Base-by-base conservation (phyloP, 2,113 vertebrate species). In the Ptilonorhynchus violaceus region DNA sequence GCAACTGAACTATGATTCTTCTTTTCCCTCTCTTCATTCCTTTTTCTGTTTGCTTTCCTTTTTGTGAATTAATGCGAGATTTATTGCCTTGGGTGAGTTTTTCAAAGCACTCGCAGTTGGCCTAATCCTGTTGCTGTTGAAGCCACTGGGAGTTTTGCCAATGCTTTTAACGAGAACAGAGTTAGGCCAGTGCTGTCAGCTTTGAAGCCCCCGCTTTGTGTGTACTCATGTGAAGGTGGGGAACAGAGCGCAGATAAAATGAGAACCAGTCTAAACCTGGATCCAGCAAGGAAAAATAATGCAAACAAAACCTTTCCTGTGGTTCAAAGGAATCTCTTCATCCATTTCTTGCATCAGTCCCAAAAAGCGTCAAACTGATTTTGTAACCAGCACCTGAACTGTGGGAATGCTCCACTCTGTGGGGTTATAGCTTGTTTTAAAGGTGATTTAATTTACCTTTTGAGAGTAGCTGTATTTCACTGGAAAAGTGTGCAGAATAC, bases 61-160 rank as follows among this genome's bases (percentile, higher is more conserved):
- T 90, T 37, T 59, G 30, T 80, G 70, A 85, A 90, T 69, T 86
- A 66, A 67, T 74, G 39, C 13, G 86, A 77, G 42, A 80, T 95
- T 93, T 95, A 88, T 86, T 90, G 90, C 92, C 82, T 74, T 64
- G 92, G 53, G 88, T 92, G 70, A 83, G 63, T 63, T 93, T 94
- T 83, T 83, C 82, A 93, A 96, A 94, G 92, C 44, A 27, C 3
- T 73, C 82, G 77, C n/a, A 88, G 55, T 42, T 92, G 75, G 75
- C 85, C 93, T 96, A 92, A 95, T 92, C 83, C 79, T 92, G 50
- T 68, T 93, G 62, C 82, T 68, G 75, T 90, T 96, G 90, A 94
- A 95, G 89, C 75, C 78, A 70, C 78, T 74, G 96, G 93, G 93
- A 96, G 52, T 64, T 94, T 88, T 96, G 96, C 95, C 95, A 96